These are phyloP conservation scores for Phalacrocorax carbo DNA, from an alignment of 2,113 vertebrate species.

Conservation along the genomic window DNA sequence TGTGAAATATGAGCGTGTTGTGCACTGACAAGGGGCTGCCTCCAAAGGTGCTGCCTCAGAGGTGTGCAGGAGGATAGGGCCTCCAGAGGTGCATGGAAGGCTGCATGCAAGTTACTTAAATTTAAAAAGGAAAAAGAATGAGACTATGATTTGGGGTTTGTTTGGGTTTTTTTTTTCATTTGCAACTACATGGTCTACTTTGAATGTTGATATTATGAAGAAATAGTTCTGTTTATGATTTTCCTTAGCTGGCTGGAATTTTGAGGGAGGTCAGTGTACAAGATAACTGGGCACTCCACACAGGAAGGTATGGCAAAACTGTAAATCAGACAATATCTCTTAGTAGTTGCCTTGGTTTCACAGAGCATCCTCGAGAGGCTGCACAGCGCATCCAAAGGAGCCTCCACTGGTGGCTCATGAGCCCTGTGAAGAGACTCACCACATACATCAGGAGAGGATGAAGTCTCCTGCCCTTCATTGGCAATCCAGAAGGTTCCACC, in stretches of 20 bases:
- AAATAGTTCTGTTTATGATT: background rate
- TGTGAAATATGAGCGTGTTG: background rate
- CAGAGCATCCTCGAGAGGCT: background rate
- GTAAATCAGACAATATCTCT: background rate
- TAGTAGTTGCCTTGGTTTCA: background rate
- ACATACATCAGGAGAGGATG: accelerated
- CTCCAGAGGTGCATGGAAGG: background rate
- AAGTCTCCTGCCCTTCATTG: accelerated
- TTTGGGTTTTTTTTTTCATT: background rate
- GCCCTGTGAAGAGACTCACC: background rate
- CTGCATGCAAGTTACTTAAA: background rate
- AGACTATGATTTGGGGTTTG: accelerated
- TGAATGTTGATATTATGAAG: background rate
- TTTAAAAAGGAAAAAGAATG: background rate
- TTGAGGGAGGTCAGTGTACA: background rate
- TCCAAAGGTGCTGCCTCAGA: background rate
- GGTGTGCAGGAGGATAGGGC: no score
- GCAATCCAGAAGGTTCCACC: background rate
- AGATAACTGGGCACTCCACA: background rate
- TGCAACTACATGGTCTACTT: background rate
- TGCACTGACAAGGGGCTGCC: background rate
- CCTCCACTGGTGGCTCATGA: background rate
- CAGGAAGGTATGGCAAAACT: background rate
- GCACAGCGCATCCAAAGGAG: background rate
- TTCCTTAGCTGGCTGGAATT: background rate